Percentiles rank a stretch among this genome's conserved stretches.
Evolutionary conservation across 2,888 invertebrate genomes (phyloP).

Genomic region (Acronicta aceris): DNA sequence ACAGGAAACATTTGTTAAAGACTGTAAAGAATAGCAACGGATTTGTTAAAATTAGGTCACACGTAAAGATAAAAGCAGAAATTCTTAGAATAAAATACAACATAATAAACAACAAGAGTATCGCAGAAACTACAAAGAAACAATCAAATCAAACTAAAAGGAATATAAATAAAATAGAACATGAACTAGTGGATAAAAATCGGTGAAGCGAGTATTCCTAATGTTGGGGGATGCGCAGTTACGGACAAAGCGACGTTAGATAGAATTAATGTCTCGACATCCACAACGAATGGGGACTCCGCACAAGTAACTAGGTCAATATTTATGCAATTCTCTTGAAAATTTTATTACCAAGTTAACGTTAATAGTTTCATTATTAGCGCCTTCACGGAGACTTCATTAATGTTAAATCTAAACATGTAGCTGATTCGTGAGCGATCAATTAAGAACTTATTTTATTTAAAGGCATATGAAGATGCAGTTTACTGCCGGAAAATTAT

Average conservation of each 20-base stretch:
- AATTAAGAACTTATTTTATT: constrained; percentile 21
- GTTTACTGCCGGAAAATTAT: not conserved
- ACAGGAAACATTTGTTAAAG: constrained; percentile 41
- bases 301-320: constrained; percentile 56
- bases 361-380: constrained; percentile 44
- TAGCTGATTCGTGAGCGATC: constrained; percentile 25
- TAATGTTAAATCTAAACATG: constrained; percentile 26
- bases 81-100: constrained; percentile 52
- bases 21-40: constrained; percentile 32
- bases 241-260: constrained; percentile 51
- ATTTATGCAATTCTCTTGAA: constrained; percentile 37
- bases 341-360: constrained; percentile 44
- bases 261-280: constrained; percentile 64
- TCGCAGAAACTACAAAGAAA: constrained; percentile 47
- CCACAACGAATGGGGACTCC: constrained; percentile 38
- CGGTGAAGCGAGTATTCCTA: constrained; percentile 23
- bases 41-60: constrained; percentile 52
- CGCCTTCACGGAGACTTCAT: constrained; percentile 17
- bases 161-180: constrained; percentile 32
- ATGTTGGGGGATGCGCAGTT: constrained; percentile 33
- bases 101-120: constrained; percentile 39
- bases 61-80: constrained; percentile 43
- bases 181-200: constrained; percentile 24
- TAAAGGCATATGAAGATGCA: not conserved
- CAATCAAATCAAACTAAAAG: constrained; percentile 36